Evolutionary conservation across 2,888 invertebrate genomes (phyloP).

Genomic region (Boloria euphrosyne): DNA sequence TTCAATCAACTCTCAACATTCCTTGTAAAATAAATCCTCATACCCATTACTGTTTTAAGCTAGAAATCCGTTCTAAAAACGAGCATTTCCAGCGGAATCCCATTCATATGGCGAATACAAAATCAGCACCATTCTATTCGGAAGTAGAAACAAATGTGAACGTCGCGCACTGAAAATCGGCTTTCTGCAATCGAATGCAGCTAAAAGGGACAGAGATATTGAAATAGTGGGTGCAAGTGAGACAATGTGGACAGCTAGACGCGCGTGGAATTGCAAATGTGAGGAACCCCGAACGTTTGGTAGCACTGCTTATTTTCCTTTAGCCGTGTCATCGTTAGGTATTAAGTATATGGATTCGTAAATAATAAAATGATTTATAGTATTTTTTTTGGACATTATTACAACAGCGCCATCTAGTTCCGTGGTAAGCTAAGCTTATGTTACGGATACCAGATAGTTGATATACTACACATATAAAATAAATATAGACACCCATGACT

Average conservation of each 20-base stretch:
- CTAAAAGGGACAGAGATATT: conserved; percentile 41
- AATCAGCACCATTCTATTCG: conserved; percentile 59
- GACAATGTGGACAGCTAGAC: conserved; percentile 73
- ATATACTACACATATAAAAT: too few species aligned
- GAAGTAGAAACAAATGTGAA: conserved; percentile 67
- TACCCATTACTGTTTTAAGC: conserved; percentile 15
- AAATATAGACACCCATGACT: too few species aligned
- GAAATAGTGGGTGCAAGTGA: conserved; percentile 46
- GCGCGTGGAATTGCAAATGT: conserved; percentile 73
- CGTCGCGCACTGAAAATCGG: conserved; percentile 62
- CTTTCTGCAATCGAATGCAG: conserved; percentile 69
- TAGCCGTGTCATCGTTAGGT: conserved; percentile 36
- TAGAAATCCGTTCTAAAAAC: conserved; percentile 27
- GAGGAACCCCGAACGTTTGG: conserved; percentile 39
- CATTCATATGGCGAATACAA: conserved; percentile 56
- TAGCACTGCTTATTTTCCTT: conserved; percentile 42
- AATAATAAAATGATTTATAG: neutral
- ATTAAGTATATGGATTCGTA: conserved; percentile 1
- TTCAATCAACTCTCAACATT: neutral
- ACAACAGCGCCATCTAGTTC: too few species aligned
- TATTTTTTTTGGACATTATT: too few species aligned
- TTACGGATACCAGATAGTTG: too few species aligned
- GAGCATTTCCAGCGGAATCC: conserved; percentile 36
- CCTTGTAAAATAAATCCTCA: neutral
- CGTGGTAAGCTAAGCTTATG: too few species aligned